A percentile compares a stretch with the other conserved stretches of the same genome.
Evolutionary conservation across 1,140 invertebrate species (phyloP).

Genomic region (Solen grandis): DNA sequence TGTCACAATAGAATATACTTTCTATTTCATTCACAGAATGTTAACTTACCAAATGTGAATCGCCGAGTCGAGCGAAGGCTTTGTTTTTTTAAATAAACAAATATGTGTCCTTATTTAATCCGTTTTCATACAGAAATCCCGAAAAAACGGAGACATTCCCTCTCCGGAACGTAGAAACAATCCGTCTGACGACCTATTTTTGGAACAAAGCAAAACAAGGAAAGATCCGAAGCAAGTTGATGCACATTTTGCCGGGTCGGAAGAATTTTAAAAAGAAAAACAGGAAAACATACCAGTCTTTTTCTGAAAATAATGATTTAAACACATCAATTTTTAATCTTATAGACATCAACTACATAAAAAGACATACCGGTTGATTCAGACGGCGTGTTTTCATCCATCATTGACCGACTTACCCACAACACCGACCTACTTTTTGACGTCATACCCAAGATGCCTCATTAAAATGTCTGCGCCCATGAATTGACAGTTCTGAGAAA

Average conservation of each 20-base stretch:
- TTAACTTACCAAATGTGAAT: no score
- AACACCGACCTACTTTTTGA: slow-evolving; percentile 51
- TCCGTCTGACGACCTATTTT: slow-evolving; percentile 55
- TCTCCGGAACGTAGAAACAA: background rate
- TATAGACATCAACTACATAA: background rate
- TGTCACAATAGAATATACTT: no score
- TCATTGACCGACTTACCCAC: slow-evolving; percentile 63
- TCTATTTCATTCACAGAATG: no score
- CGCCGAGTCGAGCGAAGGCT: no score
- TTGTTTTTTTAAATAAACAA: no score
- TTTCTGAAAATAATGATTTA: no score
- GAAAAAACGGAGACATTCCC: no score
- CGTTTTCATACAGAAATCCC: no score
- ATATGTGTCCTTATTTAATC: no score
- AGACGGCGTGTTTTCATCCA: slow-evolving; percentile 58
- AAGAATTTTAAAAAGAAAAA: slow-evolving; percentile 39
- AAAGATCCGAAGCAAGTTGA: slow-evolving; percentile 46
- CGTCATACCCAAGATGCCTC: slow-evolving; percentile 50
- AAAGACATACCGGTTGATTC: slow-evolving; percentile 46
- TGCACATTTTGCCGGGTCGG: slow-evolving; percentile 47
- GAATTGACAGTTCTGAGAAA: slow-evolving; percentile 22
- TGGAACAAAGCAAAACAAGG: slow-evolving; percentile 58
- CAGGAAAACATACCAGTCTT: slow-evolving; percentile 17
- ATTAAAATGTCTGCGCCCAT: slow-evolving; percentile 66
- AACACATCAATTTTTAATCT: no score